phyloP scores from a whole-genome alignment of 2,888 invertebrate species.

The Orthosia cruda region DNA sequence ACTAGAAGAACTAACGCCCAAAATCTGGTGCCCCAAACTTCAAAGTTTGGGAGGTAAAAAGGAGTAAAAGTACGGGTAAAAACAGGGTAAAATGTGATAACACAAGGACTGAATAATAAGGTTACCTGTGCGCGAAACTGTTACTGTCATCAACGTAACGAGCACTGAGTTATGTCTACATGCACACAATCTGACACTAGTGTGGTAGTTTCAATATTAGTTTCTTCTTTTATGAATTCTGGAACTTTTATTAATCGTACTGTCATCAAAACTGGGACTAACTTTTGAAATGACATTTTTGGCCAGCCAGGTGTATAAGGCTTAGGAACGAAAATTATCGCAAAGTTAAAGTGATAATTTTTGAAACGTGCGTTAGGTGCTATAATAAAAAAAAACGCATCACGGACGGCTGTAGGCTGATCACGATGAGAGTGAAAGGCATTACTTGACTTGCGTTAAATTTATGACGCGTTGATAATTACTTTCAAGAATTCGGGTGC shows the following conservation, averaged over 20 bases:
- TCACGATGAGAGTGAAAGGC: too few species aligned
- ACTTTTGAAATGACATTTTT: neutral
- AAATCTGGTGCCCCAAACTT: conserved; percentile 30
- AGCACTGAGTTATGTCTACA: conserved; percentile 39
- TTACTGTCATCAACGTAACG: conserved; percentile 55
- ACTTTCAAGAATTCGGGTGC: too few species aligned
- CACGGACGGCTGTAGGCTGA: too few species aligned
- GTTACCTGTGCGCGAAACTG: conserved; percentile 45
- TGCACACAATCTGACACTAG: conserved; percentile 34
- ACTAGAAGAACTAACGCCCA: neutral
- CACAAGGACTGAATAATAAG: conserved; percentile 38
- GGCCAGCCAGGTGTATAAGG: neutral
- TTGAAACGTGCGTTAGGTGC: too few species aligned
- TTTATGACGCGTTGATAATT: too few species aligned
- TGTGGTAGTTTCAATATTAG: conserved; percentile 33
- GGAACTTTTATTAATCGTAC: conserved; percentile 1
- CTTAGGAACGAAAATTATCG: neutral
- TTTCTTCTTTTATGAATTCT: neutral
- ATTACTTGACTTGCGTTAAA: too few species aligned
- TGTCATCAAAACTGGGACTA: neutral
- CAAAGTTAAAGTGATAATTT: neutral
- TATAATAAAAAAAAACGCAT: too few species aligned
- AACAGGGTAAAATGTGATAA: conserved; percentile 39
- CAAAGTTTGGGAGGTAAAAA: conserved; percentile 13
- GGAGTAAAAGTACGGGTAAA: conserved; percentile 36